Evolutionary conservation across 1,140 invertebrate species (phyloP).

Genomic region (Berghia stephanieae): DNA sequence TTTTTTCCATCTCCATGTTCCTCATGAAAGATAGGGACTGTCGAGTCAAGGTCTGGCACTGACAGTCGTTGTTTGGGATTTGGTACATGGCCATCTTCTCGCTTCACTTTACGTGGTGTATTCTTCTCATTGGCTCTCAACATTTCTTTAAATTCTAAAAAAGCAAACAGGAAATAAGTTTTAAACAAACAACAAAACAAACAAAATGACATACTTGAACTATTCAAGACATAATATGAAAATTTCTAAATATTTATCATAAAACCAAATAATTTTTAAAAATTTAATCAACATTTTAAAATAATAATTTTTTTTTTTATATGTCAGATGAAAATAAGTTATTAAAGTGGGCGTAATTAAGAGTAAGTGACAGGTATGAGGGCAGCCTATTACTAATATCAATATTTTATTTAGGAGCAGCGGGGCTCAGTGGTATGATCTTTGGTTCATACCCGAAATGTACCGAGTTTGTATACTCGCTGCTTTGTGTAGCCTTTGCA

Average conservation of each 20-base stretch:
- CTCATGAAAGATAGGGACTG: slow-evolving; percentile 42
- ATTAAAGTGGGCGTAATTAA: too few species aligned
- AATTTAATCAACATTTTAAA: not conserved
- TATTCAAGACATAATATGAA: not conserved
- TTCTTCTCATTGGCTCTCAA: slow-evolving; percentile 83
- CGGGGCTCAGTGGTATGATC: too few species aligned
- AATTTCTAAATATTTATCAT: not conserved
- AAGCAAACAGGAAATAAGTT: not conserved
- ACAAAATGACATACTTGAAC: not conserved
- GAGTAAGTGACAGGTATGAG: too few species aligned
- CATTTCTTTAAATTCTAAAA: slow-evolving; percentile 82
- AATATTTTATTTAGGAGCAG: too few species aligned
- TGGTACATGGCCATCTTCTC: slow-evolving; percentile 64
- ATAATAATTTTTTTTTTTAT: too few species aligned
- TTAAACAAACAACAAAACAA: not conserved
- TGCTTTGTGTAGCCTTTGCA: too few species aligned
- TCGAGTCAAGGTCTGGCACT: slow-evolving; percentile 58
- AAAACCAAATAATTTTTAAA: not conserved
- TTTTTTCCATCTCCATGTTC: slow-evolving; percentile 44
- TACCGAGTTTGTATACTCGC: too few species aligned
- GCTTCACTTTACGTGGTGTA: slow-evolving; percentile 54
- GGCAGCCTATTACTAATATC: too few species aligned
- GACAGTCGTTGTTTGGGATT: slow-evolving; percentile 65
- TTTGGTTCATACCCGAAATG: too few species aligned
- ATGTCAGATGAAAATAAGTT: too few species aligned